phyloP scores from a whole-genome alignment of 53 echinoderm and acorn worm genomes.

The Echinometra lucunter region DNA sequence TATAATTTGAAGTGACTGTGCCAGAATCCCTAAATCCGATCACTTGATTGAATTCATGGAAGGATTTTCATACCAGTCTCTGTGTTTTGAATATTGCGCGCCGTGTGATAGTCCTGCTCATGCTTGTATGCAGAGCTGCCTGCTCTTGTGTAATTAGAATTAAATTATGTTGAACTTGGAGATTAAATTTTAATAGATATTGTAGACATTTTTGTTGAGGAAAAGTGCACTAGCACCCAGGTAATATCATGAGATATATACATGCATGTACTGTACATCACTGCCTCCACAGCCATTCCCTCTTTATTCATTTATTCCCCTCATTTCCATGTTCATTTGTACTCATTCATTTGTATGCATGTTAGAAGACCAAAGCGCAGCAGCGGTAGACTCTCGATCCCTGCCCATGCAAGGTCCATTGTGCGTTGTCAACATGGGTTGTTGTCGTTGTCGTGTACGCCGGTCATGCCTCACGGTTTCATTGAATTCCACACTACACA shows the following conservation, averaged over 20 bases:
- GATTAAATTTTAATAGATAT: constrained; percentile 6
- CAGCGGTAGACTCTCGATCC: constrained; percentile 12
- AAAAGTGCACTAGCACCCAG: not conserved
- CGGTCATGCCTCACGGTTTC: constrained; percentile 35
- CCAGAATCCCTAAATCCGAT: constrained; percentile 40
- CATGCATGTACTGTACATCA: too few species aligned
- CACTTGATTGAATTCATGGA: constrained; percentile 18
- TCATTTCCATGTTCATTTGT: constrained; percentile 28
- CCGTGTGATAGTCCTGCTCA: not conserved
- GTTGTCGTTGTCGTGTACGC: not conserved
- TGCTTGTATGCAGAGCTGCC: not conserved
- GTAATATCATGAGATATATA: not conserved
- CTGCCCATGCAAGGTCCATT: not conserved
- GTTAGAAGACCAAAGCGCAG: not conserved
- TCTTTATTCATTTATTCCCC: not conserved
- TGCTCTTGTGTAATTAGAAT: constrained; percentile 8
- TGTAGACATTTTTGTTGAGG: not conserved
- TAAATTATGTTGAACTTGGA: not conserved
- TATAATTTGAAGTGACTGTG: constrained; percentile 38
- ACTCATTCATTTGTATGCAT: constrained; percentile 18
- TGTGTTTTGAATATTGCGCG: not conserved
- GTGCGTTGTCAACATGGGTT: constrained; percentile 33
- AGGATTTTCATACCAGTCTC: not conserved
- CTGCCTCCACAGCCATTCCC: not conserved
- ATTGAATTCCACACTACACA: constrained; percentile 17